Conservation (phyloP, 2,797 vertebrate genomes). For the Cryptoblepharus egeriae region DNA sequence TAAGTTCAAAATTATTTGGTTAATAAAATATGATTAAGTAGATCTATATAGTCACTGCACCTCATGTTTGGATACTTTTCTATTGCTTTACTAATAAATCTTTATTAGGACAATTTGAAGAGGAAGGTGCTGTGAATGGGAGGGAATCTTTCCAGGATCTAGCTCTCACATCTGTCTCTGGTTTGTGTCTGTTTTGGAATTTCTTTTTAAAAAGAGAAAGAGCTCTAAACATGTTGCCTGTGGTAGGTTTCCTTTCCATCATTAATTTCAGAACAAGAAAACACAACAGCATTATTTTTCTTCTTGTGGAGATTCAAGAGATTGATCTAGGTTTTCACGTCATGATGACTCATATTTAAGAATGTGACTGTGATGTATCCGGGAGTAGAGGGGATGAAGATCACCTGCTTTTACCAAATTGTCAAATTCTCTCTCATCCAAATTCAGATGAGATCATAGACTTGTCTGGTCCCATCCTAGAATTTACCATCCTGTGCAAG, state of each 20-base stretch:
- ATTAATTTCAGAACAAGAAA: background rate
- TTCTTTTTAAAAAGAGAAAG: background rate
- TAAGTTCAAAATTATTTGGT: background rate
- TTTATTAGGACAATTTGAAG: constrained; percentile 7
- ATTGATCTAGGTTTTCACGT: background rate
- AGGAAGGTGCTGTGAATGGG: background rate
- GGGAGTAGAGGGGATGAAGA: background rate
- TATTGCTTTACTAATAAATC: constrained; percentile 6
- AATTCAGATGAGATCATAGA: background rate
- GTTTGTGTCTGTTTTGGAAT: constrained; percentile 7
- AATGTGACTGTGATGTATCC: background rate
- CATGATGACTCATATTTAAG: background rate
- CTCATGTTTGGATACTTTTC: background rate
- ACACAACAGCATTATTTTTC: background rate
- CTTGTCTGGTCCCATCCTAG: too few species aligned
- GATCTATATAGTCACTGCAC: background rate
- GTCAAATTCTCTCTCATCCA: background rate
- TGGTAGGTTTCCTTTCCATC: background rate
- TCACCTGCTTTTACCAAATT: background rate
- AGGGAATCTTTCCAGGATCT: background rate
- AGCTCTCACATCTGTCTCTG: background rate
- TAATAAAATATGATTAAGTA: background rate
- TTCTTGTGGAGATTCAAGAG: background rate
- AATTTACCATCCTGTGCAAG: too few species aligned
- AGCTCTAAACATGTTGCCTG: background rate